Evolutionary conservation across 1,140 invertebrate species (phyloP), one percentile per base, ranked within the genome.

Genomic region (Drosophila sp.): DNA sequence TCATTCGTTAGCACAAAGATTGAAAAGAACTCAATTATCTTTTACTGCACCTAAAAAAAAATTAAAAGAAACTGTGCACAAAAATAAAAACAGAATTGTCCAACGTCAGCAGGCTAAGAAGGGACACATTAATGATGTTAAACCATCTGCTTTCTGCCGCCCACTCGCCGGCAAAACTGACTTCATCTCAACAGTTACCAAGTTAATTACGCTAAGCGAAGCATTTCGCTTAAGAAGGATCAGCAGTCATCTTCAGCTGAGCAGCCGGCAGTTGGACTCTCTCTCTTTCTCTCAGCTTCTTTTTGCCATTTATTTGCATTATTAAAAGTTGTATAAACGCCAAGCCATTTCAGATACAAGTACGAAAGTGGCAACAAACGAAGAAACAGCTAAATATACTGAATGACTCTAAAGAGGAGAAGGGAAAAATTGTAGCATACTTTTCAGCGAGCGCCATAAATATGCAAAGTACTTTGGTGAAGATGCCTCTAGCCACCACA

Each of bases 21-120:
- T 86, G 83, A 87, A 86, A 79, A 79, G 83, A 79, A 87, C 83
- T 83, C 83, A 87, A 87, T 86, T 86, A 86, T 87, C 73, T 80
- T 87, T 86, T 83, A 89, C 83, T 78, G 76, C 64, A 35, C 76
- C 50, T 76, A 86, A 86, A 87, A 72, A 62, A 71, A 25, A 61
- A 66, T 69, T 55, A 72, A 70, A 50, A 57, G 32, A 57, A 17
- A 47, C 44, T 38, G 35, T 10, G 10, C 35, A 10, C 33, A 2
- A 29, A 33, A 66, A 33, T 35, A 40, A 40, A 33, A 10, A 50
- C 27, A 27, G 27, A 62, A 76, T 76, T 76, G 65, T 63, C 69
- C 71, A 58, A 71, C 72, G 78, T 76, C 64, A 82, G 70, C 83
- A 50, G 44, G 23, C 23, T 38, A 17, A 38, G 62, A 55, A 70